Evolutionary conservation across 2,797 vertebrate genomes (phyloP).

Genomic region (Pelobates cultripes): DNA sequence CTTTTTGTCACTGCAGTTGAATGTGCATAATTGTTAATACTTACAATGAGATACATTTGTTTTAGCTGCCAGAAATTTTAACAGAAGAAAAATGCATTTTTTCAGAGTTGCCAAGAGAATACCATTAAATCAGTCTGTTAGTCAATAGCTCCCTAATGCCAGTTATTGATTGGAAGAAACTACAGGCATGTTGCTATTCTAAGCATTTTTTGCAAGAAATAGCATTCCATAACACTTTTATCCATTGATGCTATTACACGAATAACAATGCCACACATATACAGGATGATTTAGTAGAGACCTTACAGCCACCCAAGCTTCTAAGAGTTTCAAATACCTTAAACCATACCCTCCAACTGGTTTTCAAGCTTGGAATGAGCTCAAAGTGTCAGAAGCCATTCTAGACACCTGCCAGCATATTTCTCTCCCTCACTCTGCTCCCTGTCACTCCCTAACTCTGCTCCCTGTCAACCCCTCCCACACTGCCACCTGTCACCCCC

Average conservation of each 20-base stretch:
- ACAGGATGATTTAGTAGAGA: neutral
- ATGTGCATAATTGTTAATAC: neutral
- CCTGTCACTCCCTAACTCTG: too few species aligned
- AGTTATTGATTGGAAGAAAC: constrained; percentile 2
- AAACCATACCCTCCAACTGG: too few species aligned
- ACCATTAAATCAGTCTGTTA: neutral
- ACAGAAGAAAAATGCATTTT: neutral
- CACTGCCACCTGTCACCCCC: too few species aligned
- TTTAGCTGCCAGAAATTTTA: neutral
- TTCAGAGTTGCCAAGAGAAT: constrained; percentile 2
- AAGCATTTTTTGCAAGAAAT: neutral
- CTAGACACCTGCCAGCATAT: too few species aligned
- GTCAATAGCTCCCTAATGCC: neutral
- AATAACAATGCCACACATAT: neutral
- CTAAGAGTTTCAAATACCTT: too few species aligned
- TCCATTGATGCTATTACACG: neutral
- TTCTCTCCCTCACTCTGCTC: too few species aligned
- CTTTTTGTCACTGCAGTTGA: neutral
- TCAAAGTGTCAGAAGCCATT: too few species aligned
- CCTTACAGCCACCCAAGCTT: too few species aligned
- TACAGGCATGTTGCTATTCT: neutral
- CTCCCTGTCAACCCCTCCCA: too few species aligned
- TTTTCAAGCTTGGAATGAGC: too few species aligned
- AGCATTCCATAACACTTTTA: neutral
- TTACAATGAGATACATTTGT: neutral